Base-by-base conservation (phyloP, 2,888 invertebrate species). In the Eupithecia subfuscata region DNA sequence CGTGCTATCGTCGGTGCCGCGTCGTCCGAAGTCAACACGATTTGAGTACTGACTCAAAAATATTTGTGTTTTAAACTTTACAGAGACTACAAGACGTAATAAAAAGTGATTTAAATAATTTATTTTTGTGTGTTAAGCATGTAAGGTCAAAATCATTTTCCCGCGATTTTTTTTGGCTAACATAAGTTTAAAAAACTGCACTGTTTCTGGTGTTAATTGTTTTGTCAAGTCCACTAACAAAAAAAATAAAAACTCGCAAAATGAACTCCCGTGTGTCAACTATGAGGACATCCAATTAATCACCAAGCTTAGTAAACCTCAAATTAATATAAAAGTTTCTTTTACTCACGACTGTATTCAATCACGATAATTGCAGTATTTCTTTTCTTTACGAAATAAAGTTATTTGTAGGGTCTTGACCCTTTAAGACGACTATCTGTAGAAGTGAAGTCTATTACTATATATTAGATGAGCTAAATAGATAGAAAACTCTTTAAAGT, bases 321-420 rank as follows among this genome's bases (percentile, higher is more conserved):
- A 71, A 69, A 74, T 74, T 69, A 74, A 71, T 74, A 73, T 64
- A 63, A 67, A 68, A 71, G 63, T 70, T 76, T 71, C 63, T 73
- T 70, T 76, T 71, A 74, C 70, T 76, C 76, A 76, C 74, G 74
- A 74, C 45, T 45, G 52, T 37, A 75, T 72, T 67, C n/a, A 65
- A 75, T 67, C 65, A 72, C 52, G 30, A 43, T 75, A 70, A 75
- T 69, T 72, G 56, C 69, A 40, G 63, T 70, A 30, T 70, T 73
- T 64, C 52, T 65, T 30, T 71, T 74, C 40, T 40, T 73, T 74
- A 70, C 63, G 60, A 73, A 76, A 72, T 73, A 67, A 25, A 43
- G 65, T 68, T 37, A 37, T 70, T 68, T 45, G 22, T 16, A 68
- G 68, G 43, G 68, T 68, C 12, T 68, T 45, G 68, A 43, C 25